Evolutionary conservation across 2,888 invertebrate species (phyloP), one percentile per base, ranked within the genome.

Genomic region (Ennomos fuscantarius): DNA sequence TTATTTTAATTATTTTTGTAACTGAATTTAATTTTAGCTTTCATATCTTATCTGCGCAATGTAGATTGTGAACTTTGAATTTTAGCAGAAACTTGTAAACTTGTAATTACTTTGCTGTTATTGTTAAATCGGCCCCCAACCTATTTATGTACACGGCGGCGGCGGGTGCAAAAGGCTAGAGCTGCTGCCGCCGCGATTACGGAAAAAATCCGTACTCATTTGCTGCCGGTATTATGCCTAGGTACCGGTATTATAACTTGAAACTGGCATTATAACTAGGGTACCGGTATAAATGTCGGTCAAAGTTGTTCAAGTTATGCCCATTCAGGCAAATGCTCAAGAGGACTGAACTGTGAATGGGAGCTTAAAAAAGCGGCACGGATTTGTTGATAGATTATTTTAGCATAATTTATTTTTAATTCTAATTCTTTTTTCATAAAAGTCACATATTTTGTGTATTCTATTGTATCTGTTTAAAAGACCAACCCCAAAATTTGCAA

Each of bases 151-250:
- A 48, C 52, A 42, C 36, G 50, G 11, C 32, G 46, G 46, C 31
- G 36, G 35, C 40, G 24, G 5, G 5, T 24, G 49, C 49, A 45
- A 46, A 53, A 44, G 52, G 48, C 45, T 49, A 58, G 33, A 51
- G 47, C 48, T 44, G 42, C 35, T 34, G 48, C 47, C 44, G 31
- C 41, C 9, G 53, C 49, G 49, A 49, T 54, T 59, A 59, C 49
- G 49, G 58, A 48, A 59, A 59, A 59, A 53, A 53, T 36, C 53
- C 45, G 49, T 47, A 11, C 42, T 52, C 57, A 48, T 57, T 54
- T 45, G 45, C 36, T 13, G 37, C 41, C 46, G 33, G 46, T 41
- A 56, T 34, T 50, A 50, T 1, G 33, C 32, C 24, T 24, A 24
- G 6, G 24, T 24, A 24, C 24, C 11, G 37, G 37, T 43, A 43